Evolutionary conservation across 2,113 vertebrate genomes (phyloP).

Genomic region (Cephalopterus ornatus): DNA sequence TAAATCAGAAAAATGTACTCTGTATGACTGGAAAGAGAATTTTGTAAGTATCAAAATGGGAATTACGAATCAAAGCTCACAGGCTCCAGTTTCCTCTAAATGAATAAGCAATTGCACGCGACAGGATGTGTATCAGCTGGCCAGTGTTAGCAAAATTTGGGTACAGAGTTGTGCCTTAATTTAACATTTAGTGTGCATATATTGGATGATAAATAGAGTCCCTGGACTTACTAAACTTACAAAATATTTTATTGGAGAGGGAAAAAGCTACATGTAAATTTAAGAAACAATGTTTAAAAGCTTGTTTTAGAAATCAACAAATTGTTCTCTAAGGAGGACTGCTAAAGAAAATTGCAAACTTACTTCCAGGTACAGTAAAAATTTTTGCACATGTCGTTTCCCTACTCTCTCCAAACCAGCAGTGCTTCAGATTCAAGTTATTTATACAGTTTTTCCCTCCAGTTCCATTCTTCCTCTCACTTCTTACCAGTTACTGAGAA

Average conservation of each 20-base stretch:
- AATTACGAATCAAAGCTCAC: slow-evolving; percentile 15
- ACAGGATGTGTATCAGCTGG: slow-evolving; percentile 12
- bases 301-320: neutral
- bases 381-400: neutral
- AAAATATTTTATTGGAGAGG: neutral
- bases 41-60: slow-evolving; percentile 11
- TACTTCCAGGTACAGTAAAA: neutral
- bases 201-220: neutral
- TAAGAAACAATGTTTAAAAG: neutral
- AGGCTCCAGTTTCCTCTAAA: slow-evolving; percentile 10
- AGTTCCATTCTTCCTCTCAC: neutral
- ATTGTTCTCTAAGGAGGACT: neutral
- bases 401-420: neutral
- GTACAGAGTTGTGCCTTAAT: neutral
- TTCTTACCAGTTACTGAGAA: neutral
- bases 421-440: neutral
- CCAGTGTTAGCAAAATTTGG: neutral
- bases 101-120: neutral
- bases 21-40: slow-evolving; percentile 15
- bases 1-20: slow-evolving; percentile 67
- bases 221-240: neutral
- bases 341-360: neutral
- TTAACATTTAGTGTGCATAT: neutral
- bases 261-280: neutral
- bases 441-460: neutral